Percentiles rank a stretch among this genome's conserved stretches.
Evolutionary conservation across 2,113 vertebrate genomes (phyloP).

Genomic region (Neotoma lepida): DNA sequence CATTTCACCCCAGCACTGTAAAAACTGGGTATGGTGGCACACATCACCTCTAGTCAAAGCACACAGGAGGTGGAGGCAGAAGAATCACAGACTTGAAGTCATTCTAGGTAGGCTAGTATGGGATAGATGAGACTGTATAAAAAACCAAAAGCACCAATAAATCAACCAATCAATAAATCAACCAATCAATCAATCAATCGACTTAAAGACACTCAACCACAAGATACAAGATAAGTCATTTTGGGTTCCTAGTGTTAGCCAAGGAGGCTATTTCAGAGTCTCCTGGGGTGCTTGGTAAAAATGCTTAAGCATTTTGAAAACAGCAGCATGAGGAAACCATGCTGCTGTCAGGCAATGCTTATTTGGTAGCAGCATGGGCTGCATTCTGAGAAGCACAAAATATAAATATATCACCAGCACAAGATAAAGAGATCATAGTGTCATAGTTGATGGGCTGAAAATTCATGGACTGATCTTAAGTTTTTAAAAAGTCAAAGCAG

Average conservation of each 20-base stretch:
- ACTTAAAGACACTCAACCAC: background rate
- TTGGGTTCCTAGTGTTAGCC: background rate
- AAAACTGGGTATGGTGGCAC: background rate
- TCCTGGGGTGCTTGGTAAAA: background rate
- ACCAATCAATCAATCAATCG: background rate
- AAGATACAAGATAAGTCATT: background rate
- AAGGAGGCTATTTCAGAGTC: background rate
- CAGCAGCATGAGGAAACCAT: background rate
- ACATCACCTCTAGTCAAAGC: background rate
- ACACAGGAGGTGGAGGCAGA: background rate
- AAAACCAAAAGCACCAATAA: background rate
- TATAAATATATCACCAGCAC: background rate
- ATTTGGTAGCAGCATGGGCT: background rate
- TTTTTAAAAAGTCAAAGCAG: background rate
- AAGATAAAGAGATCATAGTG: background rate
- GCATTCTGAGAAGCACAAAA: constrained; percentile 5
- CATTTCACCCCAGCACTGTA: background rate
- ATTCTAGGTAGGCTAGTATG: background rate
- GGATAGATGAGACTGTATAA: background rate
- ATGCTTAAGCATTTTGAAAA: background rate
- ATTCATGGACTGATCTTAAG: background rate
- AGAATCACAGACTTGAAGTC: background rate
- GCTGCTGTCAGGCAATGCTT: background rate
- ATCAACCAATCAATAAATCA: background rate
- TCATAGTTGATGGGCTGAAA: background rate